Percentiles rank a stretch among this genome's conserved stretches.
phyloP scores from a whole-genome alignment of 92 coral and sea anemone genomes.

The Porites evermanni region DNA sequence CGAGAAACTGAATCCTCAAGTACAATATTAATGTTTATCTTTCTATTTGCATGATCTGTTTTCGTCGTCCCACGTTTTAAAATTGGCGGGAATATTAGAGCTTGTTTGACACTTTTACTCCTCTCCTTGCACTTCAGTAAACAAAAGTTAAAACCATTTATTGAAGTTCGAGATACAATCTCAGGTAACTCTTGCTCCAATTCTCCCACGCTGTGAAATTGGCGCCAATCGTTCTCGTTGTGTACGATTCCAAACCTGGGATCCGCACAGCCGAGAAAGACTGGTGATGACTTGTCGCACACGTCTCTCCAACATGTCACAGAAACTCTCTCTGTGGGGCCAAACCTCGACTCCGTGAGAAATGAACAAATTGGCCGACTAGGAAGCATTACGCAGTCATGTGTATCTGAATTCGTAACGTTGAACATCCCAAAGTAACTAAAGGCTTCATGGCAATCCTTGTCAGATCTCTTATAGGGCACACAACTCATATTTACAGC shows the following conservation, averaged over 20 bases:
- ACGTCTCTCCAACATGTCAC: slow-evolving; percentile 66
- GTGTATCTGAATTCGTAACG: slow-evolving; percentile 48
- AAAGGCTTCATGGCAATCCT: slow-evolving; percentile 67
- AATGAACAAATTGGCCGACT: slow-evolving; percentile 70
- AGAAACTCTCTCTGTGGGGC: slow-evolving; percentile 47
- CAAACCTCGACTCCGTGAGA: slow-evolving; percentile 59
- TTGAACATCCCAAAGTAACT: slow-evolving; percentile 62
- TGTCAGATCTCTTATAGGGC: slow-evolving; percentile 51
- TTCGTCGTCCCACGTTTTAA: slow-evolving; percentile 42
- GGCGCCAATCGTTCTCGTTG: slow-evolving; percentile 61
- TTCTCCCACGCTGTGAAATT: slow-evolving; percentile 45
- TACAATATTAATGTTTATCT: slow-evolving; percentile 80
- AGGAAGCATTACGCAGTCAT: slow-evolving; percentile 30
- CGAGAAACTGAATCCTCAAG: slow-evolving; percentile 94
- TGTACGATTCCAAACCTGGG: slow-evolving; percentile 67
- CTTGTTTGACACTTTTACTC: slow-evolving; percentile 54
- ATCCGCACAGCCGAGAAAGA: slow-evolving; percentile 76
- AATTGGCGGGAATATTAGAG: slow-evolving; percentile 86
- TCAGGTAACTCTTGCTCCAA: slow-evolving; percentile 67
- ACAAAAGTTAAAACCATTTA: slow-evolving; percentile 76
- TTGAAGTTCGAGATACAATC: slow-evolving; percentile 61
- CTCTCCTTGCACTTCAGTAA: slow-evolving; percentile 68
- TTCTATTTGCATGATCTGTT: slow-evolving; percentile 8
- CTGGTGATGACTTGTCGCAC: slow-evolving; percentile 47
- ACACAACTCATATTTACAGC: slow-evolving; percentile 57